Base-by-base conservation (phyloP, 2,113 vertebrate genomes). In the Nicator chloris region DNA sequence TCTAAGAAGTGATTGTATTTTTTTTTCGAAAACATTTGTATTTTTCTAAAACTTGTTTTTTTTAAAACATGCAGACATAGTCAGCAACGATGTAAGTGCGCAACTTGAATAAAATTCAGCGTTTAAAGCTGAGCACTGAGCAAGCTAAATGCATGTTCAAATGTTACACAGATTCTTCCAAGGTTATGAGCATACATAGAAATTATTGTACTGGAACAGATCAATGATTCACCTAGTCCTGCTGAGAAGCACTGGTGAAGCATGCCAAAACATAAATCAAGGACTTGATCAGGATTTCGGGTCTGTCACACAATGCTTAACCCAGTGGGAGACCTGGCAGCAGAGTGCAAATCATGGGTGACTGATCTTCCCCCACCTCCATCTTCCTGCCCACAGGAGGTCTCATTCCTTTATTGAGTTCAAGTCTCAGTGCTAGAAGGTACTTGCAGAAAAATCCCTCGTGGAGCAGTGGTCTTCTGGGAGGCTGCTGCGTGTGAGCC, bases 201-300 rank as follows among this genome's bases (percentile, higher is more conserved):
- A 92, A 77, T 96, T 90, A 72, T n/a, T 95, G 92, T 92, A 59
- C 88, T 95, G 92, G 92, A 96, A 96, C 95, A 96, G 87, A 88
- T 92, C 93, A 90, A 27, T 95, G 91, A 95, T 95, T 95, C 94
- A 77, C 94, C 77, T 79, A 80, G 70, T 86, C 95, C 91, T 95
- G 92, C 93, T 96, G 91, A 86, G 94, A 93, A 92, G 53, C 39
- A 44, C 63, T 89, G 60, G 44, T 82, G 37, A 84, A 79, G 44
- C 40, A 13, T 90, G 89, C 95, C 87, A 94, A 72, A 72, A 56
- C 15, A 17, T 96, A 95, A 95, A 90, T 95, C 92, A 96, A 82
- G 76, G 71, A 50, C 87, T 91, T 42, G 95, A 95, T 94, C 45
- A 15, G 86, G 72, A 50, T 83, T 88, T 84, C 82, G 81, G 78